Percentiles rank a stretch among this genome's conserved stretches.
These are phyloP conservation scores for Macrotus californicus DNA, from an alignment of 2,113 vertebrate species.

Conservation along the genomic window DNA sequence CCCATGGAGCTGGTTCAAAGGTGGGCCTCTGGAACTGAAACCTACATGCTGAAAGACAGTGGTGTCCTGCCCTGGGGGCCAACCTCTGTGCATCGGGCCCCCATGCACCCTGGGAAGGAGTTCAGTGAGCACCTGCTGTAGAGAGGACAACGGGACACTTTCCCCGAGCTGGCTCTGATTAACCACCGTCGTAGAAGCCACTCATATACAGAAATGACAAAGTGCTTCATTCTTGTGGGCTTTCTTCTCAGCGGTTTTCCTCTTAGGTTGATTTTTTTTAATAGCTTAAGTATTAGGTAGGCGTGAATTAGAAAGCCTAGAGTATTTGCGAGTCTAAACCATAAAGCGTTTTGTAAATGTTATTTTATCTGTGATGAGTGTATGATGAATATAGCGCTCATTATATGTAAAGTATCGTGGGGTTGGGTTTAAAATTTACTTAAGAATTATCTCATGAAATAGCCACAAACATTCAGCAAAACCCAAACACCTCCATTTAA, in stretches of 20 bases:
- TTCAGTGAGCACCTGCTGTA: too few species aligned
- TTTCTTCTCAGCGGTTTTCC: not conserved
- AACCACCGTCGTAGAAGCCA: rapidly evolving
- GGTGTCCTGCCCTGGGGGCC: rapidly evolving
- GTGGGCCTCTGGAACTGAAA: rapidly evolving
- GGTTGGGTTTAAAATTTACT: not conserved
- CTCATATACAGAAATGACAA: rapidly evolving
- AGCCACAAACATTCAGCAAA: not conserved
- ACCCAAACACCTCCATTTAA: not conserved
- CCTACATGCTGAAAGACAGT: rapidly evolving
- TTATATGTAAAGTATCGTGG: not conserved
- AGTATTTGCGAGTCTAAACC: not conserved
- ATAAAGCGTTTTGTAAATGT: not conserved
- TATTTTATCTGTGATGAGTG: not conserved
- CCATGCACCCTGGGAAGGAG: rapidly evolving
- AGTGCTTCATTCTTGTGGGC: not conserved
- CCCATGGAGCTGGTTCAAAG: not conserved
- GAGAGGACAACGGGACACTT: not conserved
- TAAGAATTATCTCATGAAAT: not conserved
- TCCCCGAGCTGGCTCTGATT: not conserved
- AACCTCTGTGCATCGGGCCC: rapidly evolving
- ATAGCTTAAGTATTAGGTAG: not conserved
- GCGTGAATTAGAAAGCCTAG: not conserved
- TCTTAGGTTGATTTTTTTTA: too few species aligned
- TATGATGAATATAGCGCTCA: not conserved